Evolutionary conservation across 2,797 vertebrate genomes (phyloP).

Genomic region (Meriones psammophilus): DNA sequence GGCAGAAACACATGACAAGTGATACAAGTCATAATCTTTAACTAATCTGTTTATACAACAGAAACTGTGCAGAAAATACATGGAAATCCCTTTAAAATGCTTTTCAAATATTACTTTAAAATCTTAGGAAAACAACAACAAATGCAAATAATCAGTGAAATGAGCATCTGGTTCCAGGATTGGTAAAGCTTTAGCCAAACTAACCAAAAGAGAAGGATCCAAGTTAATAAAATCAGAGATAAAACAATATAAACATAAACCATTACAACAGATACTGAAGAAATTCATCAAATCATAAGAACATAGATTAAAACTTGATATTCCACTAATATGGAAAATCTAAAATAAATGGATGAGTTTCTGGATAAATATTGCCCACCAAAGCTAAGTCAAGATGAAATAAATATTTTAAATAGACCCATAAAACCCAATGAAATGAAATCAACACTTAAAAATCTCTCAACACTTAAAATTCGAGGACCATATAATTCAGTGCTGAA

Average conservation of each 20-base stretch:
- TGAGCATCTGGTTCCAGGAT: not conserved
- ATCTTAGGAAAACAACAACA: not conserved
- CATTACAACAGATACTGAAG: not conserved
- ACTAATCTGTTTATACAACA: not conserved
- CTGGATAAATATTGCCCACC: not conserved
- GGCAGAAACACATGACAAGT: conserved; percentile 3
- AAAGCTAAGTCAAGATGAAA: not conserved
- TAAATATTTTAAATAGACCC: not conserved
- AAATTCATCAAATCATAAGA: not conserved
- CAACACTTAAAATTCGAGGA: not conserved
- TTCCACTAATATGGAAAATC: not conserved
- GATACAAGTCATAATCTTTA: conserved; percentile 12
- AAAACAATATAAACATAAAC: not conserved
- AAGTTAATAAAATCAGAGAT: not conserved
- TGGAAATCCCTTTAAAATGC: not conserved
- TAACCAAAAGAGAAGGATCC: not conserved
- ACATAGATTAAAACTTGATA: not conserved
- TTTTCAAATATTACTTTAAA: not conserved
- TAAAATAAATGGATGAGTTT: not conserved
- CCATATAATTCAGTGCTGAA: not conserved
- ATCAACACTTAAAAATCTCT: not conserved
- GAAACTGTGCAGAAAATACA: not conserved
- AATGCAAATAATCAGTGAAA: not conserved
- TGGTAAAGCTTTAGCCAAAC: not conserved
- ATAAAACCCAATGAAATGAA: not conserved